Evolutionary conservation across 2,113 vertebrate genomes (phyloP).

Genomic region (Spilogale gracilis): DNA sequence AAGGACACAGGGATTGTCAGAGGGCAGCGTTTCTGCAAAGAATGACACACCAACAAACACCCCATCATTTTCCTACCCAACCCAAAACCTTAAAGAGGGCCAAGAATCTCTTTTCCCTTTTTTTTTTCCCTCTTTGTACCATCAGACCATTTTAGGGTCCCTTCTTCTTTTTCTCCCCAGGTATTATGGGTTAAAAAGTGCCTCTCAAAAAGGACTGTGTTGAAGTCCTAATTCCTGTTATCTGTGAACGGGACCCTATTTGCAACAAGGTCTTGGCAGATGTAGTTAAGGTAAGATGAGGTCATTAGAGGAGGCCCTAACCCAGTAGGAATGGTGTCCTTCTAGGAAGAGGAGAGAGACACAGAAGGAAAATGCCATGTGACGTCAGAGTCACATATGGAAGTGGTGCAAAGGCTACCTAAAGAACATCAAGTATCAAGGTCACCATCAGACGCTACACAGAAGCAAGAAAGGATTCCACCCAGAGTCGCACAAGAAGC

Average conservation of each 20-base stretch:
- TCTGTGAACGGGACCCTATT: neutral
- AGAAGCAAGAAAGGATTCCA: neutral
- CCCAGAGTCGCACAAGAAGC: neutral
- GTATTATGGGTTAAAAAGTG: neutral
- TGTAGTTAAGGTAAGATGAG: neutral
- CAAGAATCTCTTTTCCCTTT: neutral
- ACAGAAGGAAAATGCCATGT: too few relatives aligned
- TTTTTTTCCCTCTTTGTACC: neutral
- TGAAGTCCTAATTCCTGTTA: neutral
- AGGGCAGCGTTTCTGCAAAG: neutral
- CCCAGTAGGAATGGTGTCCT: neutral
- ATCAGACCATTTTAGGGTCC: neutral
- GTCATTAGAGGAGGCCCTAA: neutral
- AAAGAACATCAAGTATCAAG: neutral
- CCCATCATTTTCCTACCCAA: neutral
- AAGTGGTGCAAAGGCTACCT: neutral
- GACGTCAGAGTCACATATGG: neutral
- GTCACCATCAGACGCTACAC: neutral
- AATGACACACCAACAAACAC: neutral
- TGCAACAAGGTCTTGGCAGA: neutral
- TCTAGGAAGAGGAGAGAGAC: neutral
- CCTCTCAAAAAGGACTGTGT: neutral
- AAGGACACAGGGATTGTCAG: neutral
- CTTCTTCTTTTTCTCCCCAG: neutral
- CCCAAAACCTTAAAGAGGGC: neutral